phyloP scores from a whole-genome alignment of 2,113 vertebrate species.

The Callionymus lyra region DNA sequence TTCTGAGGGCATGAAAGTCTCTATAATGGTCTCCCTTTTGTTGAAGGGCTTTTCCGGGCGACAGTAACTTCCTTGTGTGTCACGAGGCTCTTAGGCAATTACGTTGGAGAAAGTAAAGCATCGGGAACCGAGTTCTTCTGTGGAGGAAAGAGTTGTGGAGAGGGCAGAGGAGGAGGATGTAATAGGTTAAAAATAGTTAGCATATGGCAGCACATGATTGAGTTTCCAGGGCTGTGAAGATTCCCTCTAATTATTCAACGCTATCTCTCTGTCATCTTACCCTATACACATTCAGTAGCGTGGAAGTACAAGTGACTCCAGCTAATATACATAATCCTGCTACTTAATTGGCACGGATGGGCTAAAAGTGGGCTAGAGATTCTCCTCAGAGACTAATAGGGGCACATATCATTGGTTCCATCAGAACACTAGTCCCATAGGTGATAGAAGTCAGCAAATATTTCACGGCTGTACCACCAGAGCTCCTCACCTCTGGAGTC shows the following conservation, averaged over 20 bases:
- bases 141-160: conserved; percentile 25
- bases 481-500: conserved; percentile 70
- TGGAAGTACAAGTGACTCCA: conserved; percentile 79
- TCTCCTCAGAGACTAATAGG: conserved; percentile 83
- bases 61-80: not conserved
- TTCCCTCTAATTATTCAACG: conserved; percentile 90
- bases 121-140: conserved; percentile 17
- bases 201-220: conserved; percentile 71
- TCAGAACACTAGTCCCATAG: conserved; percentile 83
- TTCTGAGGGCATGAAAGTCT: too few species aligned
- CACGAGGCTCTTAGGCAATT: conserved; percentile 20
- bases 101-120: conserved; percentile 47
- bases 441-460: conserved; percentile 85
- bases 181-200: conserved; percentile 80
- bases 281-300: conserved; percentile 70
- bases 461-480: conserved; percentile 74
- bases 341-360: conserved; percentile 87
- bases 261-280: conserved; percentile 81
- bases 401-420: conserved; percentile 85
- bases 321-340: conserved; percentile 94
- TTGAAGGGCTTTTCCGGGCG: too few species aligned
- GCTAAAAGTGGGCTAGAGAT: conserved; percentile 78
- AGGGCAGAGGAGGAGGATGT: conserved; percentile 37
- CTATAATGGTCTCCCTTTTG: too few species aligned
- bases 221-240: conserved; percentile 78